Evolutionary conservation across 2,797 vertebrate species (phyloP).

Genomic region (Notoglanidium macrostoma): DNA sequence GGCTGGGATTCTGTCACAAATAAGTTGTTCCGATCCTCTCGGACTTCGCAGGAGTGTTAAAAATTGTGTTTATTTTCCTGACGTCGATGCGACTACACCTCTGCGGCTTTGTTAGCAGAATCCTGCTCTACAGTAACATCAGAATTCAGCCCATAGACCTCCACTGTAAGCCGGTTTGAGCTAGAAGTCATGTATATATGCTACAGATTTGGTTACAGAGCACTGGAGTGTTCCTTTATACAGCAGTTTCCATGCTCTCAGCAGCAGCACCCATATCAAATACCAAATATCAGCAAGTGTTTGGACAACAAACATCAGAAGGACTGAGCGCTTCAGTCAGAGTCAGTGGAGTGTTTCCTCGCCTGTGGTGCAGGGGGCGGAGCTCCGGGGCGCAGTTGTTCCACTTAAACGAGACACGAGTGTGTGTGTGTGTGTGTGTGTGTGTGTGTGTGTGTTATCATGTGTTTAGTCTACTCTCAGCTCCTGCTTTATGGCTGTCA

Average conservation of each 20-base stretch:
- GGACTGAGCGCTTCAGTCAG: neutral
- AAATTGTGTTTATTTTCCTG: neutral
- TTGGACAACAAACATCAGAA: constrained; percentile 3
- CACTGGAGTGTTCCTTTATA: neutral
- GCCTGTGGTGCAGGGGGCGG: neutral
- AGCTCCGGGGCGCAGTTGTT: neutral
- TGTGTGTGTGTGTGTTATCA: neutral
- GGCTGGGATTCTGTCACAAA: neutral
- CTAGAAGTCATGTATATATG: neutral
- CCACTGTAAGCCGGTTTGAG: neutral
- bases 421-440: neutral
- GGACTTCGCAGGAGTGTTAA: neutral
- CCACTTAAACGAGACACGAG: neutral
- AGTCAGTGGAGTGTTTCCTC: neutral
- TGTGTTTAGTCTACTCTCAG: constrained; percentile 16
- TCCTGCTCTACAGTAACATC: neutral
- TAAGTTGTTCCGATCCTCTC: neutral
- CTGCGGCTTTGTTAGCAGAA: neutral
- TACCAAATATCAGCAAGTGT: neutral
- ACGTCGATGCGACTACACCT: neutral
- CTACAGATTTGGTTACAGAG: neutral
- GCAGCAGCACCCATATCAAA: neutral
- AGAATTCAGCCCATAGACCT: neutral
- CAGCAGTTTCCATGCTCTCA: neutral
- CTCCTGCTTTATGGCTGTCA: neutral